These are phyloP conservation scores for Nycticorax nycticorax DNA, from an alignment of 2,113 vertebrate species.

Conservation along the genomic window DNA sequence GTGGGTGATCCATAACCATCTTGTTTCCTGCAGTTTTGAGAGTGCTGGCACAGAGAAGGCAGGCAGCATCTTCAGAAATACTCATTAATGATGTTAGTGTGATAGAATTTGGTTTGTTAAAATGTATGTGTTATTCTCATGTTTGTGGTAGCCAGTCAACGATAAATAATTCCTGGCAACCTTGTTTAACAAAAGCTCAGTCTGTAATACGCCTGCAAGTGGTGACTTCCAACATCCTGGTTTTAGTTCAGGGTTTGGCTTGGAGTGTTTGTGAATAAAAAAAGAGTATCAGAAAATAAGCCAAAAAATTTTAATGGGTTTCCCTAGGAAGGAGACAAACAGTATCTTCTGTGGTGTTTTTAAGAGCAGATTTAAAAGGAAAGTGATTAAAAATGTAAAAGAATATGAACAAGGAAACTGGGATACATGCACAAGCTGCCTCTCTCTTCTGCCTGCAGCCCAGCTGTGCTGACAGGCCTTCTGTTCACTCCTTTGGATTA, in stretches of 20 bases:
- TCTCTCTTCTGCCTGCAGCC: background rate
- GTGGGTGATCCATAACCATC: background rate
- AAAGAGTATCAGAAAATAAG: background rate
- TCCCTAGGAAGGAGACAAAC: background rate
- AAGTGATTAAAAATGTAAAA: constrained; percentile 62
- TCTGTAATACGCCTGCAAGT: background rate
- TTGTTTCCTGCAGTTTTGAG: background rate
- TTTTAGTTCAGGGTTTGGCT: background rate
- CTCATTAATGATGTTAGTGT: background rate
- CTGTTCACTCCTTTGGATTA: background rate
- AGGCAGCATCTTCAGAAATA: background rate
- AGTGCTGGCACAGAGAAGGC: background rate
- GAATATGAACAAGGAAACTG: constrained; percentile 39
- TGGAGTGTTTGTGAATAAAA: background rate
- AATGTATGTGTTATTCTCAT: background rate
- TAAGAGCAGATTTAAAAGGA: constrained; percentile 37
- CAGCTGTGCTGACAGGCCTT: constrained; percentile 27
- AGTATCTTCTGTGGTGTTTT: background rate
- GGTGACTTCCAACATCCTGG: background rate
- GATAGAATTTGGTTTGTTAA: constrained; percentile 1
- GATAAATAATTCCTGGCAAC: constrained; percentile 23
- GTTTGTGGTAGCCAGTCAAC: background rate
- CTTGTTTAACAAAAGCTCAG: background rate
- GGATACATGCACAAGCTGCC: constrained; percentile 5
- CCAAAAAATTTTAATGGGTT: background rate